phyloP scores from a whole-genome alignment of 2,113 vertebrate genomes.

The Cyanocitta stelleri region DNA sequence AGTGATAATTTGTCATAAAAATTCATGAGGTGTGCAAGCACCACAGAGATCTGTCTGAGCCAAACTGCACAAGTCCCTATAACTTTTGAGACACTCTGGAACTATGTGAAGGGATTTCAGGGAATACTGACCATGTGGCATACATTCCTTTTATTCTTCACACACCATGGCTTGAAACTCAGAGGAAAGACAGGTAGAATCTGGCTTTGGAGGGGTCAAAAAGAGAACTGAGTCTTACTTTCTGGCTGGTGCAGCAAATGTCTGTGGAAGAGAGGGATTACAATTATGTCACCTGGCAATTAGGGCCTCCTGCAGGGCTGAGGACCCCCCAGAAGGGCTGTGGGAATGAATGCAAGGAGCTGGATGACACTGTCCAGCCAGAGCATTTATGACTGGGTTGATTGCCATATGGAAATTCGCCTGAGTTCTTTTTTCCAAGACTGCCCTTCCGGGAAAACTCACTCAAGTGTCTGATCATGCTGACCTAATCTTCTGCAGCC shows the following conservation, averaged over 20 bases:
- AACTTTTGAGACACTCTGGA: neutral
- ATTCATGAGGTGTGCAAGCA: neutral
- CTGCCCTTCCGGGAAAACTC: neutral
- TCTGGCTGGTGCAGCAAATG: neutral
- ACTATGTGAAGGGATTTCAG: neutral
- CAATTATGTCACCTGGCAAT: neutral
- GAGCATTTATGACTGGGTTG: neutral
- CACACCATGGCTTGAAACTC: neutral
- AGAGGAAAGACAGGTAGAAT: neutral
- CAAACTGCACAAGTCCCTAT: too few relatives aligned
- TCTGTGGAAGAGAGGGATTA: neutral
- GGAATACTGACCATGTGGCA: neutral
- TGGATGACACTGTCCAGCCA: neutral
- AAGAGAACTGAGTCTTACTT: neutral
- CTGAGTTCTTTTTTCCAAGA: neutral
- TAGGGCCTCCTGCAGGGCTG: neutral
- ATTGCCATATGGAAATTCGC: neutral
- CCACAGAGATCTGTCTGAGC: neutral
- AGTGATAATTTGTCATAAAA: neutral
- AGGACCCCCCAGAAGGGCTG: fast-evolving
- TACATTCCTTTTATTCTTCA: neutral
- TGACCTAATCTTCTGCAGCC: neutral
- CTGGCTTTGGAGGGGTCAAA: neutral
- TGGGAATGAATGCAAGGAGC: neutral
- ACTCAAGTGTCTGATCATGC: fast-evolving